phyloP scores from a whole-genome alignment of 2,888 invertebrate species.

The Rugalucina vietnamica region DNA sequence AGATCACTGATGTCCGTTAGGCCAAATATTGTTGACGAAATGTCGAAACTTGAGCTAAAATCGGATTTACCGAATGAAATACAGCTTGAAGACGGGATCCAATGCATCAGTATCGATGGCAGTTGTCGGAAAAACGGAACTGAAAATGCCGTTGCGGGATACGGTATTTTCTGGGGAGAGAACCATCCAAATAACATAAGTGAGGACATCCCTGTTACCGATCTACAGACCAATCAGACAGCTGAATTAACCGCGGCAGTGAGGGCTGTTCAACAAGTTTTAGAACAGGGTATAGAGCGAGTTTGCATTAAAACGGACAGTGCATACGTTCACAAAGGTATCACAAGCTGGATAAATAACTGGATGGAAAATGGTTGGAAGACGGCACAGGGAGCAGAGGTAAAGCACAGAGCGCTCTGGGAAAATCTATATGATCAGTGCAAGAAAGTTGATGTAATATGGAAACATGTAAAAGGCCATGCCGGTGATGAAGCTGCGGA shows the following conservation, averaged over 20 bases:
- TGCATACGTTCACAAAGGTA: background rate
- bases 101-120: background rate
- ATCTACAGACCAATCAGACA: background rate
- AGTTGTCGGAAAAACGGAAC: background rate
- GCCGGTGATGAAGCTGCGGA: background rate
- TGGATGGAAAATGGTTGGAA: background rate
- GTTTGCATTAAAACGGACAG: background rate
- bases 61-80: background rate
- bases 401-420: background rate
- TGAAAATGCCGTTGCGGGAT: background rate
- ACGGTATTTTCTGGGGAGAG: background rate
- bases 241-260: background rate
- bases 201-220: background rate
- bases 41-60: background rate
- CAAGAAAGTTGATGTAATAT: background rate
- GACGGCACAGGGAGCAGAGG: background rate
- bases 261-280: background rate
- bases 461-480: background rate
- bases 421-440: background rate
- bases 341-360: background rate
- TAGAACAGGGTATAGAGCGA: background rate
- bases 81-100: background rate
- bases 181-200: background rate
- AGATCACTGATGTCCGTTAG: background rate
- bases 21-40: background rate